Conservation (phyloP, 2,113 vertebrate species). For the Crocuta crocuta region DNA sequence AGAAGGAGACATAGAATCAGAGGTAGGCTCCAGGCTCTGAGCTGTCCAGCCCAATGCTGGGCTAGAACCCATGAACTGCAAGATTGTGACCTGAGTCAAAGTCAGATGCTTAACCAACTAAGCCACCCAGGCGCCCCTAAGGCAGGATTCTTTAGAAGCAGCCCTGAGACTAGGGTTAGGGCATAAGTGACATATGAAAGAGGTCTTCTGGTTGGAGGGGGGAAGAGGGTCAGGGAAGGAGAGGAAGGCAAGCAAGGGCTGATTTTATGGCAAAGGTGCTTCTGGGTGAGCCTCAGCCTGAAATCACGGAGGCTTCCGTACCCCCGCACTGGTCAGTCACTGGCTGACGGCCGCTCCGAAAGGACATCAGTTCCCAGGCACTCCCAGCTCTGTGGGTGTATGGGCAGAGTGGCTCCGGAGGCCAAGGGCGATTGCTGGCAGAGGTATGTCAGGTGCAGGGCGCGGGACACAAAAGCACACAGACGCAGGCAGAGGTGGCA, state of each 20-base stretch:
- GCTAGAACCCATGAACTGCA: too few relatives aligned
- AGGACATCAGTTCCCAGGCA: neutral
- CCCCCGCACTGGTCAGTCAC: fast-evolving
- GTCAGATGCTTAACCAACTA: too few relatives aligned
- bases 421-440: neutral
- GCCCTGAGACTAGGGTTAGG: neutral
- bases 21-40: too few relatives aligned
- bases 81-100: too few relatives aligned
- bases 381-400: neutral
- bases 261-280: neutral
- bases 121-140: neutral
- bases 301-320: fast-evolving
- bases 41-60: too few relatives aligned
- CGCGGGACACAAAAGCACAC: fast-evolving
- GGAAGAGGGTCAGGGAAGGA: neutral
- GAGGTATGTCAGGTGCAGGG: neutral
- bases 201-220: neutral
- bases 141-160: neutral
- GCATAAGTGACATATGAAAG: fast-evolving
- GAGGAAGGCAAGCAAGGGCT: fast-evolving
- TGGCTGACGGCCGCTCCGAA: neutral
- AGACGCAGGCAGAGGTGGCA: fast-evolving
- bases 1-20: too few relatives aligned
- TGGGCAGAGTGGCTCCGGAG: neutral
- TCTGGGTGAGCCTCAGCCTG: neutral